phyloP scores from a whole-genome alignment of 1,140 invertebrate species.

The Bombus polaris region DNA sequence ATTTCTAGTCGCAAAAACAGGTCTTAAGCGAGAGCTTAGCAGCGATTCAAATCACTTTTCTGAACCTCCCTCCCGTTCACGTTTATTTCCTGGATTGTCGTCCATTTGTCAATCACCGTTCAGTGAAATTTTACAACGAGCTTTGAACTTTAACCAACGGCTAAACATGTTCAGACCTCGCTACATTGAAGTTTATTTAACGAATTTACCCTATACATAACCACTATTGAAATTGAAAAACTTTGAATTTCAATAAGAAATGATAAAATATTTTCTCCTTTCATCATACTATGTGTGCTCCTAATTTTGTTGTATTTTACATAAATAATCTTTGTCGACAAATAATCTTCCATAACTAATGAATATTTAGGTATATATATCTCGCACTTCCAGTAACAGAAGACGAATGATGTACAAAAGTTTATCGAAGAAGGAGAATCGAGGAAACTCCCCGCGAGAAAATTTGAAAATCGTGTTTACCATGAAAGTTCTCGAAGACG shows the following conservation, averaged over 20 bases:
- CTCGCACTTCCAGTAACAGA: neutral
- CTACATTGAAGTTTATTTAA: neutral
- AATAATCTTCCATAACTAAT: neutral
- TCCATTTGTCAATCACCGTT: neutral
- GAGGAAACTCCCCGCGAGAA: neutral
- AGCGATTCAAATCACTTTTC: constrained; percentile 3
- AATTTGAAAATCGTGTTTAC: neutral
- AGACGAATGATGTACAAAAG: neutral
- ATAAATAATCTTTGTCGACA: neutral
- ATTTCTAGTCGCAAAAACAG: neutral
- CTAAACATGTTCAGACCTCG: neutral
- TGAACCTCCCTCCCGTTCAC: too few relatives aligned
- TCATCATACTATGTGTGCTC: neutral
- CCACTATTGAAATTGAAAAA: neutral
- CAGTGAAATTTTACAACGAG: neutral
- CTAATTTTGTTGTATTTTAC: neutral
- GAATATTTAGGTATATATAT: neutral
- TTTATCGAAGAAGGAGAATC: neutral
- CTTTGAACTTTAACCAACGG: neutral
- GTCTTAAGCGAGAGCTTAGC: neutral
- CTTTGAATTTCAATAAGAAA: neutral
- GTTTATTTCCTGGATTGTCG: constrained; percentile 3
- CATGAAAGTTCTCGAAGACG: neutral
- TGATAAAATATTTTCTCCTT: neutral
- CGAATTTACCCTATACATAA: neutral